Base-by-base conservation (phyloP, 35 echinoderm and acorn worm species). In the Apostichopus californicus region DNA sequence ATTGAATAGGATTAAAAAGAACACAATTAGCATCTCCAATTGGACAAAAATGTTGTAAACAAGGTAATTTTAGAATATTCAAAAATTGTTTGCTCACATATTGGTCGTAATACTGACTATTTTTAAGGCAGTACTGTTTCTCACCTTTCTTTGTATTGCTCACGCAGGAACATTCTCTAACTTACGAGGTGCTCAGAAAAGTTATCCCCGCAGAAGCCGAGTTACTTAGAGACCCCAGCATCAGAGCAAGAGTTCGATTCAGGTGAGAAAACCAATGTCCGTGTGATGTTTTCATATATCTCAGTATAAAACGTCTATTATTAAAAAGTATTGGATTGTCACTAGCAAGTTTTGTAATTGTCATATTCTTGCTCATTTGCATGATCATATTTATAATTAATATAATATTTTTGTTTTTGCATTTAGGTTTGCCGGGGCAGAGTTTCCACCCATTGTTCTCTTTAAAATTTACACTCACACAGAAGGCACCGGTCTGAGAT, bases 401-500 rank as follows among this genome's bases (percentile, higher is more conserved):
- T 46, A 73, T 56, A 0, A 52, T 90, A 24, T 54, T 2, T 28
- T 55, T 78, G 3, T 24, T 10, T 79, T 64, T 78, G 11, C 25
- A 22, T 25, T 25, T 46, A 98, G 97, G 60, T 98, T 98, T 96
- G 93, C 95, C 58, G 97, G 97, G 3, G 70, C 95, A 85, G 97
- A 98, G 73, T 98, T 98, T 87, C 97, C 97, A 66, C 97, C 97
- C 1, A 56, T 94, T n/a, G 95, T 98, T 78, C 78, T 98, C 5
- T 98, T 98, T 78, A 98, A 98, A 65, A 94, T 98, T 13, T 98
- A 90, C 95, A 98, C 93, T 7, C 94, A 98, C 78, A 98, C 94
- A 56, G 95, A 96, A 53, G 97, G 97, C 4, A 54, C 75, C 18
- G 97, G 97, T 7, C 78, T 98, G 5, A 83, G 95, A 55, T 98